Evolutionary conservation across 1,140 invertebrate species (phyloP), one percentile per base, ranked within the genome.

Genomic region (Bombus ignitus): DNA sequence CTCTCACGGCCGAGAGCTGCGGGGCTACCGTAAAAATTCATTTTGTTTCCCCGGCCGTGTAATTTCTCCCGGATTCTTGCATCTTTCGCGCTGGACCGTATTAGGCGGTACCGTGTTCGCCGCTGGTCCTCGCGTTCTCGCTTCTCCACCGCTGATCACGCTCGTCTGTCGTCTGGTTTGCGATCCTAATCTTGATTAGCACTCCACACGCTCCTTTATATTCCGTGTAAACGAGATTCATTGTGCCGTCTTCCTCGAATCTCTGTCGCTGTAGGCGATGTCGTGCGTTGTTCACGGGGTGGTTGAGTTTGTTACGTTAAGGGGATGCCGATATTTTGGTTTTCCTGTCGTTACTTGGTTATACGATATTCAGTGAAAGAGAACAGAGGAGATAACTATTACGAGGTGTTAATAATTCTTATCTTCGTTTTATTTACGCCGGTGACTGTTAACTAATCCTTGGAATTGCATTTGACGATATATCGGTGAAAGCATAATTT

Each of bases 1-100:
- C 88, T 77, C 86, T 13, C 53, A 22, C 39, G 22, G 32, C 18
- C 25, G 71, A 72, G 35, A 28, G 35, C 9, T 10, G 35, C 32
- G 35, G 35, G 85, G 79, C 88, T 79, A 86, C 91, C 91, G 90
- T 92, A 92, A 92, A 92, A 92, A 92, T 92, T 91, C 90, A 92
- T 92, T 90, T 91, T 84, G 76, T 71, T 78, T 66, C 83, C 84
- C 89, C 39, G 65, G 53, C 66, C 72, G 76, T 89, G 89, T 90
- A 90, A 90, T 89, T 89, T 81, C 84, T 53, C 80, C 74, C 70
- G 81, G 88, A 89, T 90, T 90, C 87, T 89, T 90, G 86, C 89
- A 87, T 89, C 89, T 90, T 88, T 76, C 85, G 59, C 78, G 39
- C 74, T 28, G 77, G 85, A 87, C 72, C 85, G 88, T 89, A 90